phyloP scores from a whole-genome alignment of 2,113 vertebrate species.

The Elephas maximus region DNA sequence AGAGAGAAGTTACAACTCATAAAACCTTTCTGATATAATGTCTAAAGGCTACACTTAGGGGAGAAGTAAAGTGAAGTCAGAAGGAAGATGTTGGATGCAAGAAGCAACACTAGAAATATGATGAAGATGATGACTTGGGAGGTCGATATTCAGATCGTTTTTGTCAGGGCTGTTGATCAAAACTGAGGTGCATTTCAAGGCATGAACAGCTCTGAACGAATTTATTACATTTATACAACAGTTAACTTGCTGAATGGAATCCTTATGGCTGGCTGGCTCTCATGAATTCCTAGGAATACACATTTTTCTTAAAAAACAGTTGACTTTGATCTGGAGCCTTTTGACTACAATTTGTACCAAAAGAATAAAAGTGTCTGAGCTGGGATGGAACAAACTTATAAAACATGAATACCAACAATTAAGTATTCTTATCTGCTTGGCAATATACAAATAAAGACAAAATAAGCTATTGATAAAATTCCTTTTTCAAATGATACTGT shows the following conservation, averaged over 20 bases:
- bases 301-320: not conserved
- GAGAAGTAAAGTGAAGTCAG: too few species aligned
- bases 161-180: not conserved
- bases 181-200: not conserved
- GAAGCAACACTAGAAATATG: not conserved
- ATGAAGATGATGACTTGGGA: not conserved
- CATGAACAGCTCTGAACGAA: not conserved
- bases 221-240: not conserved
- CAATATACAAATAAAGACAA: conserved; percentile 1
- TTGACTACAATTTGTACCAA: not conserved
- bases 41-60: not conserved
- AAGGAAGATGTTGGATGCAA: not conserved
- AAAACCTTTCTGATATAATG: not conserved
- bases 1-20: not conserved
- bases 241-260: not conserved
- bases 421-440: not conserved
- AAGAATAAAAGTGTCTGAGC: not conserved
- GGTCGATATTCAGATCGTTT: not conserved
- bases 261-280: not conserved
- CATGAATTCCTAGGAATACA: not conserved
- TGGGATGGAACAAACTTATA: not conserved
- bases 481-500: not conserved
- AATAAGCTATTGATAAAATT: conserved; percentile 30
- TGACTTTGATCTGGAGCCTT: not conserved
- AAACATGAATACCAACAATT: conserved; percentile 1